A percentile compares a stretch with the other conserved stretches of the same genome.
These are phyloP conservation scores for Bettongia penicillata DNA, from an alignment of 2,113 vertebrate species.

Conservation along the genomic window DNA sequence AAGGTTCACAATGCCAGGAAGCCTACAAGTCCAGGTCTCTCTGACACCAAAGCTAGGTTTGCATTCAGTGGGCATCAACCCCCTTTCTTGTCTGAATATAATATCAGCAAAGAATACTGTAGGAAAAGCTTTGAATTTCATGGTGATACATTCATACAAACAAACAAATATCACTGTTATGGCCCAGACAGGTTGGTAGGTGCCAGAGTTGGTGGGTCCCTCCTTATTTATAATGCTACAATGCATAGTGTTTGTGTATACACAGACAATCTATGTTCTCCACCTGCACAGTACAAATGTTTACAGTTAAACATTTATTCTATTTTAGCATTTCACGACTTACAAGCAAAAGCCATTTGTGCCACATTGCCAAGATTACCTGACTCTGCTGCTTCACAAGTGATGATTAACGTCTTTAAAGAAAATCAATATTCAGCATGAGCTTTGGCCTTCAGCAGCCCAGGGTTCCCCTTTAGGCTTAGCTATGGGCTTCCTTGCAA, in stretches of 20 bases:
- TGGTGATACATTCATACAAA: not conserved
- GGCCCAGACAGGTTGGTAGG: not conserved
- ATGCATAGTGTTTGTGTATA: not conserved
- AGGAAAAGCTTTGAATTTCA: not conserved
- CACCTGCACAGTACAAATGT: not conserved
- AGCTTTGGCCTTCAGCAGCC: slow-evolving; percentile 33
- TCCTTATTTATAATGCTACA: not conserved
- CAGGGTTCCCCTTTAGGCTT: slow-evolving; percentile 14
- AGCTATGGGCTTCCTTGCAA: not conserved
- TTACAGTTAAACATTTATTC: slow-evolving; percentile 60
- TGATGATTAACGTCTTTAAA: slow-evolving; percentile 71
- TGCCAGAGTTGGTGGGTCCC: not conserved
- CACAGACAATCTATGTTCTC: not conserved
- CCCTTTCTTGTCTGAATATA: not conserved
- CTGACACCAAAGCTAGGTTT: not conserved
- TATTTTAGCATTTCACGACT: slow-evolving; percentile 43
- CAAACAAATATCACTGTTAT: not conserved
- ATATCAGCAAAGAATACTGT: not conserved
- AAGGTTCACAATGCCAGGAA: not conserved
- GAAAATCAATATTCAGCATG: slow-evolving; percentile 63
- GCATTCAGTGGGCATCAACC: not conserved
- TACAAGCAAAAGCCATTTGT: slow-evolving; percentile 60
- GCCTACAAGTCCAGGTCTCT: not conserved
- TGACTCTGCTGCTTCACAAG: slow-evolving; percentile 52
- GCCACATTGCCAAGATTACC: slow-evolving; percentile 51